These are phyloP conservation scores for Nasonovia ribisnigri DNA, from an alignment of 2,888 invertebrate genomes.

Conservation along the genomic window DNA sequence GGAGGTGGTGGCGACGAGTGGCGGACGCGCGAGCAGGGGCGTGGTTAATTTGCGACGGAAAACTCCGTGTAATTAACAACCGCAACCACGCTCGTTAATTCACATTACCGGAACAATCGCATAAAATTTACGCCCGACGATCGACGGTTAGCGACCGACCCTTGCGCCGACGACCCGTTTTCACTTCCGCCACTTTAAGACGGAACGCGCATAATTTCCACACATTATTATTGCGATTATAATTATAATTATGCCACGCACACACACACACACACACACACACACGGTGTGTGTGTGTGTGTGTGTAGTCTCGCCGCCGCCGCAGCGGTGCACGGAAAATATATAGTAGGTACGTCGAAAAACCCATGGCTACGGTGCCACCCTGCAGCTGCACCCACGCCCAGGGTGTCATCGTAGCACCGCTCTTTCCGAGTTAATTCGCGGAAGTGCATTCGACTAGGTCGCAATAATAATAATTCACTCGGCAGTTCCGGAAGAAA, in stretches of 20 bases:
- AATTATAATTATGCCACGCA: no score
- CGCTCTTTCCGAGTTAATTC: neutral
- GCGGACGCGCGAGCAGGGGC: neutral
- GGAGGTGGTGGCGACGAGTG: neutral
- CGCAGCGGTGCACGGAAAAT: neutral
- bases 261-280: no score
- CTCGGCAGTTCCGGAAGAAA: neutral
- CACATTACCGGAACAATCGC: slow-evolving; percentile 55
- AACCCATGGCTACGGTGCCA: neutral
- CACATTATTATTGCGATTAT: neutral
- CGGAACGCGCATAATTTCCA: neutral
- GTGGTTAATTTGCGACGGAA: slow-evolving; percentile 45
- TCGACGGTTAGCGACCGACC: slow-evolving; percentile 8
- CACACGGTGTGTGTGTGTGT: neutral
- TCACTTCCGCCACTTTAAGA: slow-evolving; percentile 53
- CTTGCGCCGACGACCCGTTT: slow-evolving; percentile 30
- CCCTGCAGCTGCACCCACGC: neutral
- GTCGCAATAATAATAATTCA: neutral
- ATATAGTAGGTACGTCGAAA: neutral
- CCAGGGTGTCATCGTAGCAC: neutral
- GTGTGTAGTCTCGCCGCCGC: no score
- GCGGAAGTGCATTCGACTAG: slow-evolving; percentile 21
- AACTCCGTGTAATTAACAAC: slow-evolving; percentile 54
- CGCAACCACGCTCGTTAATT: slow-evolving; percentile 42
- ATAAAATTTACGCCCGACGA: slow-evolving; percentile 43